phyloP scores from a whole-genome alignment of 1,140 invertebrate species.

The Dysdera silvatica region DNA sequence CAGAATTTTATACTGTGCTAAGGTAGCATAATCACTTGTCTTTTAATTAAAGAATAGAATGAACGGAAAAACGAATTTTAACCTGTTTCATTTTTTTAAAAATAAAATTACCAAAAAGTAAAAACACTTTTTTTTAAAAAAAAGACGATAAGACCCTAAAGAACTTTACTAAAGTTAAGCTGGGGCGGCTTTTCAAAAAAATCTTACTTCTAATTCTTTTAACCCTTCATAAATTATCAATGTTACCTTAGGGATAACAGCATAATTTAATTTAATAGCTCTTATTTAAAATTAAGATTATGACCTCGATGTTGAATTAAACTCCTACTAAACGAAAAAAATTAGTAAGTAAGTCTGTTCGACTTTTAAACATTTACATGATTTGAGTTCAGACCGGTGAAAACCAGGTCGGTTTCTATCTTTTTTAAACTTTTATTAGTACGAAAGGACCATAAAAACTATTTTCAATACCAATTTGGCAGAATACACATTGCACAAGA shows the following conservation, averaged over 20 bases:
- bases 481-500: not conserved
- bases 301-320: slow-evolving; percentile 75
- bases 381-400: slow-evolving; percentile 67
- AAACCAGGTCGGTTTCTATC: slow-evolving; percentile 68
- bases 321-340: slow-evolving; percentile 53
- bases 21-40: slow-evolving; percentile 63
- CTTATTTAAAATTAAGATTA: slow-evolving; percentile 57
- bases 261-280: slow-evolving; percentile 57
- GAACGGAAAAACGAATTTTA: slow-evolving; percentile 57
- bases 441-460: slow-evolving; percentile 52
- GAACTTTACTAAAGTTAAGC: slow-evolving; percentile 51
- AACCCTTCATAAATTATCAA: slow-evolving; percentile 44
- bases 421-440: slow-evolving; percentile 53
- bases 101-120: slow-evolving; percentile 47
- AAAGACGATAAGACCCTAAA: slow-evolving; percentile 55
- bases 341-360: slow-evolving; percentile 61
- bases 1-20: slow-evolving; percentile 58
- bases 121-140: slow-evolving; percentile 56
- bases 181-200: slow-evolving; percentile 46
- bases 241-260: slow-evolving; percentile 67
- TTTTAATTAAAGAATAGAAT: too few species aligned
- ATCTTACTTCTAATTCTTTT: slow-evolving; percentile 39
- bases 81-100: slow-evolving; percentile 49
- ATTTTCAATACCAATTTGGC: not conserved
- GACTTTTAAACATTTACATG: slow-evolving; percentile 67